Evolutionary conservation across 2,888 invertebrate genomes (phyloP), one percentile per base, ranked within the genome.

Genomic region (Acrocera orbiculus): DNA sequence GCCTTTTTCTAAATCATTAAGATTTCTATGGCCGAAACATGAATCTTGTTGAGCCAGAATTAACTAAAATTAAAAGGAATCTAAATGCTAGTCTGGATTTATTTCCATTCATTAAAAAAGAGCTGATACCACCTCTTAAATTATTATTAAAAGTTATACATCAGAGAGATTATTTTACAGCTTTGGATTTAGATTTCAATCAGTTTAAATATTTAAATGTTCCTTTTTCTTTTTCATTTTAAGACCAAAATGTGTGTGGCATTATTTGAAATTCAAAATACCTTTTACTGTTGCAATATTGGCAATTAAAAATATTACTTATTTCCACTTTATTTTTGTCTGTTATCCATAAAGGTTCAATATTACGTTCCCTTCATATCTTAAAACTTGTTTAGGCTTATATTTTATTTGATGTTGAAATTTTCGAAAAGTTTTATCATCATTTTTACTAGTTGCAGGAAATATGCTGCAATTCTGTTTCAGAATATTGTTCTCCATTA

Each of bases 241-340:
- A n/a, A 80, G 69, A 80, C 83, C 1, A 83, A 81, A 49, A 81
- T 85, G 46, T 83, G 78, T 53, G 75, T 92, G 3, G 85, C 76
- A 86, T 77, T 30, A 90, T 66, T 75, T 87, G 87, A 60, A 89
- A 92, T 63, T 96, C 95, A 66, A 87, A 95, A 44, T 75, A 71
- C 42, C 93, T 70, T 32, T 69, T 63, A 2, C 69, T 66, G 30
- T 73, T 70, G 58, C 96, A 96, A 40, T 68, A 57, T 42, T 67
- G 63, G 53, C 89, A 87, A 15, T 66, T 63, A 15, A 89, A 85
- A 44, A 92, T 62, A 33, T 66, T 50, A 3, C 50, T 47, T 16
- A 65, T 22, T 4, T 39, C 20, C 1, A 40, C 34, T n/a, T 26
- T 15, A 16, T 26, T 26, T 36, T 67, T 61, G 29, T 64, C 62